A percentile compares a stretch with the other conserved stretches of the same genome.
phyloP scores from a whole-genome alignment of 2,888 invertebrate genomes.

The Eledone cirrhosa region DNA sequence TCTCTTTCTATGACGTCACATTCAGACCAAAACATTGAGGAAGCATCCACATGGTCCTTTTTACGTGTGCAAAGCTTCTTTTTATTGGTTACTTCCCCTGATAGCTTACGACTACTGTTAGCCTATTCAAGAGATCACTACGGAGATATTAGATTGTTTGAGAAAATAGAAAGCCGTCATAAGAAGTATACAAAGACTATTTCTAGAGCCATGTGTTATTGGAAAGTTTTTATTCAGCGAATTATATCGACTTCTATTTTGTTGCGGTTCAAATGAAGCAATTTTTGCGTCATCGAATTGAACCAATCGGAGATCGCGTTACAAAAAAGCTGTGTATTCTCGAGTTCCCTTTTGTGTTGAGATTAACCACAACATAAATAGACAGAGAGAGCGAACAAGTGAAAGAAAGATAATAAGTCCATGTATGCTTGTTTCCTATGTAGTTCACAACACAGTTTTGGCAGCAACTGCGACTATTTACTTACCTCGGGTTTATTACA shows the following conservation, averaged over 20 bases:
- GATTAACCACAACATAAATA: slow-evolving; percentile 7
- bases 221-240: no score
- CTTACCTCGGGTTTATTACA: neutral
- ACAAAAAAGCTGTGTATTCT: neutral
- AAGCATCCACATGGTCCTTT: slow-evolving; percentile 23
- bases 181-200: no score
- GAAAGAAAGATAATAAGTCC: neutral
- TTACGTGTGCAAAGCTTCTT: neutral
- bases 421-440: no score
- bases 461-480: no score
- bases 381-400: neutral
- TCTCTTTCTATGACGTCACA: slow-evolving; percentile 21
- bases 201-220: no score
- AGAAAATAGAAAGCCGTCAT: no score
- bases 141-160: no score
- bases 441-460: no score
- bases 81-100: neutral
- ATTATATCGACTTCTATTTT: no score
- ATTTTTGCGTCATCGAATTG: slow-evolving; percentile 17
- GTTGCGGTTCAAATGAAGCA: no score
- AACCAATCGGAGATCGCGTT: neutral
- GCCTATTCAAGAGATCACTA: no score
- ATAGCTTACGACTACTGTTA: no score
- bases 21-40: slow-evolving; percentile 24
- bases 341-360: neutral